phyloP scores from a whole-genome alignment of 2,797 vertebrate species.

The Pantherophis vulpinus region DNA sequence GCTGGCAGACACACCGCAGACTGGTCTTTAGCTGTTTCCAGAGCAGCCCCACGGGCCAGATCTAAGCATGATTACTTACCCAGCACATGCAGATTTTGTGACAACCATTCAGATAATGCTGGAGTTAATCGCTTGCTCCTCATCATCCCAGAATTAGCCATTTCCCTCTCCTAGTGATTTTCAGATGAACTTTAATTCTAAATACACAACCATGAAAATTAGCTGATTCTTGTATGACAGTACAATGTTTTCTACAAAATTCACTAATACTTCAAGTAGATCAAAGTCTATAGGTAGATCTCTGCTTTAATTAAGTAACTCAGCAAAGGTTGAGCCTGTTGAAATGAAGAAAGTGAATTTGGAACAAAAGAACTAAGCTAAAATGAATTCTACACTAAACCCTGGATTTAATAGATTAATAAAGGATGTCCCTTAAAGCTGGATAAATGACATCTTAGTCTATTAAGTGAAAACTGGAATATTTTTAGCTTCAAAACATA shows the following conservation, averaged over 20 bases:
- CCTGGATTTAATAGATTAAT: neutral
- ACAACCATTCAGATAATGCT: neutral
- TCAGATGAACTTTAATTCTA: neutral
- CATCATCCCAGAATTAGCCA: neutral
- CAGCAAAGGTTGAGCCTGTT: neutral
- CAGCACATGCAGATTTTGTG: neutral
- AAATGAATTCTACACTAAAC: neutral
- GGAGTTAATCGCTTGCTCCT: neutral
- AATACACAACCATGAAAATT: neutral
- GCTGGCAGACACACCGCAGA: too few species aligned
- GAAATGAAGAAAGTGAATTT: neutral
- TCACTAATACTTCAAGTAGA: neutral
- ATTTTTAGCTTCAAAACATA: neutral
- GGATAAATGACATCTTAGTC: neutral
- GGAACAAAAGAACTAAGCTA: neutral
- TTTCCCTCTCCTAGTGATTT: neutral
- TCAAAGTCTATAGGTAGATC: neutral
- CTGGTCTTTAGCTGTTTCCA: too few species aligned
- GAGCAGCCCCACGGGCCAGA: too few species aligned
- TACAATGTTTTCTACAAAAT: neutral
- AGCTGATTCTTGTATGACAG: neutral
- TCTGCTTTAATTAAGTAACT: neutral
- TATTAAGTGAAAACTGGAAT: neutral
- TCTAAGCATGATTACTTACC: neutral
- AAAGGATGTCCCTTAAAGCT: neutral